Base-by-base conservation (phyloP, 2,797 vertebrate genomes). In the Cynodonichthys magdalenae region DNA sequence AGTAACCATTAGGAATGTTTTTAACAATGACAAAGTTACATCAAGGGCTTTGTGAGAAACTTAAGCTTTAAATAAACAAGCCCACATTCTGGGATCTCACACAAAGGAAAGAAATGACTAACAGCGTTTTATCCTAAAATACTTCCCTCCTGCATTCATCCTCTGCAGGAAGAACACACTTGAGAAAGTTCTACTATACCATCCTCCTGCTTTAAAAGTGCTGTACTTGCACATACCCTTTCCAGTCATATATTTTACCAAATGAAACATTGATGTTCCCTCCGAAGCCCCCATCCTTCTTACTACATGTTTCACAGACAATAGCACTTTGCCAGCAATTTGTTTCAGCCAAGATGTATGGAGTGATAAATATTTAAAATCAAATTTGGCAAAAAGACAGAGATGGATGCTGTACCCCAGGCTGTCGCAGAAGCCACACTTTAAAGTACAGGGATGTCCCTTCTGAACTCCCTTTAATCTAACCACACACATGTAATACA, bases 321-420 rank as follows among this genome's bases (percentile, higher is more conserved):
- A 96, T 95, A 96, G 95, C 94, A 96, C 95, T 98, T 97, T 94
- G 93, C 95, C 94, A 94, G 94, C 96, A 95, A 98, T 98, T 98
- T 98, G 94, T 91, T 95, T 93, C 95, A 91, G 93, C 89, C 92
- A 96, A 98, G 97, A 99, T 96, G 88, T 96, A 98, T 96, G 96
- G 95, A 85, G 94, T 92, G 95, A 95, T 99, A 98, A 99, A 99
- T 99, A 99, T 99, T 99, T 99, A 99, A 99, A 99, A 99, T 98
- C 96, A 98, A 99, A 99, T 98, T 97, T 97, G 95, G 96, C 95
- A 97, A 97, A 97, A 96, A 94, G 97, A 98, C 97, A 96, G 91
- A 97, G 97, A 99, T 96, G 94, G 95, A 99, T 99, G 96, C 88
- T 81, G 53, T 87, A 91, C 93, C 92, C 88, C 90, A 79, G 90